These are phyloP conservation scores for Triplophysa siluroides DNA, from an alignment of 2,113 vertebrate species.

Conservation along the genomic window DNA sequence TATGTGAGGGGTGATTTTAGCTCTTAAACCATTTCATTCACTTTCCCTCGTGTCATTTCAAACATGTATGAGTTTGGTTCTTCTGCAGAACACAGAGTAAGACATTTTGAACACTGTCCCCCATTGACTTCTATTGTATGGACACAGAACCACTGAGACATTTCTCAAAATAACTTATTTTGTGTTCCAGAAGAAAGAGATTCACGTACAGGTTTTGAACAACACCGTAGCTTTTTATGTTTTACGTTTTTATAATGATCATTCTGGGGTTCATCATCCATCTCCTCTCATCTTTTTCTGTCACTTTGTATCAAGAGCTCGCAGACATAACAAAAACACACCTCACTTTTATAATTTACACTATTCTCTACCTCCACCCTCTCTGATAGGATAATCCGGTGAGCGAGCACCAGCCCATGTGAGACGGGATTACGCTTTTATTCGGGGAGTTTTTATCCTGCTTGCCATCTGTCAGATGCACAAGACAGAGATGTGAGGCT, in stretches of 20 bases:
- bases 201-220: too few relatives aligned
- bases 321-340: neutral
- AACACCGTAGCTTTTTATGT: too few relatives aligned
- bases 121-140: too few relatives aligned
- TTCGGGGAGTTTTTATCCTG: constrained; percentile 64
- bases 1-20: too few relatives aligned
- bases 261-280: neutral
- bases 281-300: neutral
- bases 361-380: neutral
- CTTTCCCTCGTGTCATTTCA: too few relatives aligned
- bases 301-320: neutral
- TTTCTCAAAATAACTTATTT: too few relatives aligned
- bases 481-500: constrained; percentile 14
- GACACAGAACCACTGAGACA: too few relatives aligned
- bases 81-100: too few relatives aligned
- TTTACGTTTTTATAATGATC: neutral
- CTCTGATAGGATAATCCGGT: constrained; percentile 64
- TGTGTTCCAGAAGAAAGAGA: too few relatives aligned
- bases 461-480: constrained; percentile 68
- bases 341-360: constrained; percentile 16
- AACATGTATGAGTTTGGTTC: too few relatives aligned
- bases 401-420: constrained; percentile 62
- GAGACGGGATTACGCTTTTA: constrained; percentile 74
- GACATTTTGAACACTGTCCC: too few relatives aligned
- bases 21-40: too few relatives aligned